These are phyloP conservation scores for Apomyelois bistriatella DNA, from an alignment of 2,888 invertebrate genomes.

Conservation along the genomic window DNA sequence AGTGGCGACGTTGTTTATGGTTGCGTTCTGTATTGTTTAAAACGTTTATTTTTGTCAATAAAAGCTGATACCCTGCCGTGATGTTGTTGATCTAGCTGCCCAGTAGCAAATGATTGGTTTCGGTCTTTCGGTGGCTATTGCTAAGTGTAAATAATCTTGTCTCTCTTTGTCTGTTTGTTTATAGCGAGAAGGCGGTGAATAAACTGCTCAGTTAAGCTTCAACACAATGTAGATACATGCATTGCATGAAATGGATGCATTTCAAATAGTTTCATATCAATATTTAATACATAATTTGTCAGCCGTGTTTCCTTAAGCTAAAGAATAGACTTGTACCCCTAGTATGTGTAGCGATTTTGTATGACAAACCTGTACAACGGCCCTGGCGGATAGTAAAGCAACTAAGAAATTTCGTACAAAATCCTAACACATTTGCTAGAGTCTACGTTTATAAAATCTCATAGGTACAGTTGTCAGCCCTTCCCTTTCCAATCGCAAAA, in stretches of 20 bases:
- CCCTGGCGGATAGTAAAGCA: too few species aligned
- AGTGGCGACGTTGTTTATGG: conserved; percentile 42
- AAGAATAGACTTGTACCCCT: too few species aligned
- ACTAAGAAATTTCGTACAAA: too few species aligned
- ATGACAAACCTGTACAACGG: too few species aligned
- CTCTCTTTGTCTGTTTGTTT: conserved; percentile 31
- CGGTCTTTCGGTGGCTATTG: conserved; percentile 71
- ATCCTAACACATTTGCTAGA: too few species aligned
- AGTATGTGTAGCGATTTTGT: too few species aligned
- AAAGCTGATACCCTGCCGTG: conserved; percentile 46
- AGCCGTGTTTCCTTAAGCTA: too few species aligned
- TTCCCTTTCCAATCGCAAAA: too few species aligned
- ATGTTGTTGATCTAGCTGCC: conserved; percentile 50
- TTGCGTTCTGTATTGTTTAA: conserved; percentile 68
- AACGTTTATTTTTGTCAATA: conserved; percentile 47
- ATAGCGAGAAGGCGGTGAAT: conserved; percentile 41
- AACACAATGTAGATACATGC: conserved; percentile 10
- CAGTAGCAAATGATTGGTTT: conserved; percentile 75
- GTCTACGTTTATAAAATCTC: too few species aligned
- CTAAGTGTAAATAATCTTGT: conserved; percentile 68
- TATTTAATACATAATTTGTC: too few species aligned
- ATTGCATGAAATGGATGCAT: background rate
- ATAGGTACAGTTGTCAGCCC: too few species aligned
- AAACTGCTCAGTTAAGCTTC: conserved; percentile 42
- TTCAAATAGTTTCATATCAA: background rate